These are phyloP conservation scores for Indicator indicator DNA, from an alignment of 2,113 vertebrate genomes.

Conservation along the genomic window DNA sequence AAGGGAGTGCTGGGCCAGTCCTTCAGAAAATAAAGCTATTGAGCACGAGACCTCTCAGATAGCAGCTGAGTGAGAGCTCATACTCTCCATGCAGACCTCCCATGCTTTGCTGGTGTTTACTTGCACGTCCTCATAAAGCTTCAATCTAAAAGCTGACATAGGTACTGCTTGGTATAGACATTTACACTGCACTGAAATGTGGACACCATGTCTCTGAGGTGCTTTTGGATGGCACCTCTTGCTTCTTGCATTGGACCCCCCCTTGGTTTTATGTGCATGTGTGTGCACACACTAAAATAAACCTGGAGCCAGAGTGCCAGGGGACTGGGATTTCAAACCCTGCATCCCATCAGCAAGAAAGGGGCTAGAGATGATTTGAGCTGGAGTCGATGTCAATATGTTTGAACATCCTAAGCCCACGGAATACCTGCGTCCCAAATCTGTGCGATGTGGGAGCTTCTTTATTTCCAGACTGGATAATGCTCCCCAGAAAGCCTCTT, in stretches of 20 bases:
- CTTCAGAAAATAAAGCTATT: neutral
- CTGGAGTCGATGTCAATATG: rapidly evolving
- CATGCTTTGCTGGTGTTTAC: neutral
- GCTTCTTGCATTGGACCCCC: rapidly evolving
- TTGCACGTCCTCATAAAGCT: neutral
- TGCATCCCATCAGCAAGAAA: neutral
- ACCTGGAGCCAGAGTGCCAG: neutral
- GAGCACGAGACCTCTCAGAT: neutral
- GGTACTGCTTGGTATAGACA: neutral
- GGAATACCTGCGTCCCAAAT: neutral
- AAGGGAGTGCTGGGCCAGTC: neutral
- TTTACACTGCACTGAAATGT: rapidly evolving
- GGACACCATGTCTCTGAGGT: rapidly evolving
- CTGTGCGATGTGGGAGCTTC: neutral
- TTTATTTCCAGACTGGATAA: neutral
- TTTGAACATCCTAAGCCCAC: neutral
- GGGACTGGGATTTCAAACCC: too few relatives aligned
- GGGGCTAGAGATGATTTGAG: neutral
- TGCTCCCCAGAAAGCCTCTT: neutral
- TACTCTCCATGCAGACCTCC: neutral
- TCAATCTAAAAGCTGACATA: neutral
- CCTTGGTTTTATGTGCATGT: rapidly evolving
- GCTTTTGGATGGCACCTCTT: neutral
- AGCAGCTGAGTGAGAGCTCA: rapidly evolving
- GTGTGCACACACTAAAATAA: neutral